These are phyloP conservation scores for Anas platyrhynchos DNA, from an alignment of 2,113 vertebrate genomes.

Conservation along the genomic window DNA sequence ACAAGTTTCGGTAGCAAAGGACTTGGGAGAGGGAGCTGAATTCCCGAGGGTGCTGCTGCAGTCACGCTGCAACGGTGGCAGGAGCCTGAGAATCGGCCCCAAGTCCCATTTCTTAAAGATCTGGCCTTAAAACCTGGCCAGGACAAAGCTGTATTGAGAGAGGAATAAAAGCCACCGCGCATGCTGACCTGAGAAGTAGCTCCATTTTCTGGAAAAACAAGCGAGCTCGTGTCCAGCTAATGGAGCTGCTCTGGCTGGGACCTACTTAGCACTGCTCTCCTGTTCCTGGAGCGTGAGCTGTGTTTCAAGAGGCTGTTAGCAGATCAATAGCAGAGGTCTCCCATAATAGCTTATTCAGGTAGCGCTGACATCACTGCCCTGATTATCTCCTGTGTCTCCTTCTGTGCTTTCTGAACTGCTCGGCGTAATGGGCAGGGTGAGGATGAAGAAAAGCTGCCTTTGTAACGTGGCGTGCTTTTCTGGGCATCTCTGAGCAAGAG, in stretches of 20 bases:
- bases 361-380: slow-evolving; percentile 34
- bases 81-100: accelerated
- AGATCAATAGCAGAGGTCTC: slow-evolving; percentile 39
- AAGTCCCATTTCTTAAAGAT: background rate
- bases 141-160: background rate
- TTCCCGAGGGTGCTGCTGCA: accelerated
- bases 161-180: slow-evolving; percentile 20
- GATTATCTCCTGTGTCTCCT: slow-evolving; percentile 40
- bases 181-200: slow-evolving; percentile 1
- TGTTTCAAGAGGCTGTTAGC: slow-evolving; percentile 69
- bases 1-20: background rate
- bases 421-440: background rate
- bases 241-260: slow-evolving; percentile 51
- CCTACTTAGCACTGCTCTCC: background rate
- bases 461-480: background rate
- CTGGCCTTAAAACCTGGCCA: background rate
- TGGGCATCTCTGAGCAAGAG: background rate
- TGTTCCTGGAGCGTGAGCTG: slow-evolving; percentile 53
- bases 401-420: slow-evolving; percentile 16
- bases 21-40: background rate
- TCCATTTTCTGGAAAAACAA: slow-evolving; percentile 48
- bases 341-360: slow-evolving; percentile 54
- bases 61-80: background rate
- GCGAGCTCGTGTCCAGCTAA: slow-evolving; percentile 34
- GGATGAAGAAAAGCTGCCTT: slow-evolving; percentile 12